Conservation (phyloP, 2,113 vertebrate genomes). For the Oncorhynchus clarkii region DNA sequence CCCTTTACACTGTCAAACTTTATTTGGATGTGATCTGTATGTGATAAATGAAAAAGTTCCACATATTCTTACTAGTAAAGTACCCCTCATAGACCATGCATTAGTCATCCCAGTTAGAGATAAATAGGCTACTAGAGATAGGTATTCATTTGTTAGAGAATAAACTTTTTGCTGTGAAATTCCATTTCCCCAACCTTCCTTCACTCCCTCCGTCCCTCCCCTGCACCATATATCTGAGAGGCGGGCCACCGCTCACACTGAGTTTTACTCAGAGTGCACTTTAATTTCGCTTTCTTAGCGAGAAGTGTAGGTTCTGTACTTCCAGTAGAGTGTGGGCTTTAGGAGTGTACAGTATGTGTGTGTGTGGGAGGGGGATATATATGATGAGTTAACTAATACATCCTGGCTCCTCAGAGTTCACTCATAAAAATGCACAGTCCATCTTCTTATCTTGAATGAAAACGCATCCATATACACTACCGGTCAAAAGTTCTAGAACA, state of each 20-base stretch:
- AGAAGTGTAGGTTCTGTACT: neutral
- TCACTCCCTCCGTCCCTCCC: neutral
- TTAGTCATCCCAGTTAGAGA: neutral
- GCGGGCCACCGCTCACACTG: neutral
- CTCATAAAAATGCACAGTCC: neutral
- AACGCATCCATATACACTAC: neutral
- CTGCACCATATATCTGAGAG: neutral
- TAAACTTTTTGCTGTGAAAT: conserved; percentile 1
- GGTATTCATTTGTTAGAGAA: neutral
- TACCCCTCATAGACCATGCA: neutral
- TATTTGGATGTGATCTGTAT: neutral
- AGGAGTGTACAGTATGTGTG: too few species aligned
- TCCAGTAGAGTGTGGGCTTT: neutral
- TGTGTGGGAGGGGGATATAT: neutral
- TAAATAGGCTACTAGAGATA: neutral
- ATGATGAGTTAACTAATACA: neutral
- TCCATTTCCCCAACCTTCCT: conserved; percentile 3
- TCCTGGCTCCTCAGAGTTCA: neutral
- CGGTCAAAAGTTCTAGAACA: too few species aligned
- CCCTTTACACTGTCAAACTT: neutral
- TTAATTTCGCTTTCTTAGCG: neutral
- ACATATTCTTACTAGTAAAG: too few species aligned
- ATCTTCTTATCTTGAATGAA: neutral
- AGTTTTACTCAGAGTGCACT: neutral
- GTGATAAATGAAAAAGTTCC: too few species aligned